Conservation (phyloP, 2,113 vertebrate species). For the Pseudorasbora parva region DNA sequence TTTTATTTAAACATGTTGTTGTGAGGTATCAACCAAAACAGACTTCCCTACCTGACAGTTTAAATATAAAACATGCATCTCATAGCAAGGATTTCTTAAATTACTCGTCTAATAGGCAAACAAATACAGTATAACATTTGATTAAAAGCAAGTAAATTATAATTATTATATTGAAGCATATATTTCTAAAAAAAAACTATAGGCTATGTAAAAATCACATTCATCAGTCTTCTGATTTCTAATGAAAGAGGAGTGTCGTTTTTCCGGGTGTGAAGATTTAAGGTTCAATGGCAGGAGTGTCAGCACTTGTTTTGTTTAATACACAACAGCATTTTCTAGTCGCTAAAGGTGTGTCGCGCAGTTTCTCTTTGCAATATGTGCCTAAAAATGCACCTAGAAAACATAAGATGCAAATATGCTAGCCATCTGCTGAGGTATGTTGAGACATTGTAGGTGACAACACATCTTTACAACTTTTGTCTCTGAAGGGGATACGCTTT, state of each 20-base stretch:
- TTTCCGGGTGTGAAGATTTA: slow-evolving; percentile 36
- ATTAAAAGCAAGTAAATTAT: not conserved
- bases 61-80: not conserved
- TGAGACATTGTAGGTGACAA: not conserved
- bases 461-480: not conserved
- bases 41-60: not conserved
- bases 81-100: not conserved
- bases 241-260: slow-evolving; percentile 26
- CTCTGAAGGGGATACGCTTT: not conserved
- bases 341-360: slow-evolving; percentile 64
- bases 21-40: not conserved
- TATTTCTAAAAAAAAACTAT: not conserved
- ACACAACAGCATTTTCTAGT: slow-evolving; percentile 36
- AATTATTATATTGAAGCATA: not conserved
- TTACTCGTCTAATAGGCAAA: not conserved
- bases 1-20: slow-evolving; percentile 1
- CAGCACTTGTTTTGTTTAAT: slow-evolving; percentile 13
- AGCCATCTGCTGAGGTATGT: not conserved
- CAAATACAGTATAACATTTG: not conserved
- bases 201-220: not conserved
- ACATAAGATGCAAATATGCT: slow-evolving; percentile 21
- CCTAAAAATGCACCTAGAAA: slow-evolving; percentile 15
- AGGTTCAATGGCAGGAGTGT: slow-evolving; percentile 50
- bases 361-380: slow-evolving; percentile 40
- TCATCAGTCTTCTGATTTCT: not conserved